Conservation (phyloP, 2,888 invertebrate genomes). For the Yponomeuta malinellus region DNA sequence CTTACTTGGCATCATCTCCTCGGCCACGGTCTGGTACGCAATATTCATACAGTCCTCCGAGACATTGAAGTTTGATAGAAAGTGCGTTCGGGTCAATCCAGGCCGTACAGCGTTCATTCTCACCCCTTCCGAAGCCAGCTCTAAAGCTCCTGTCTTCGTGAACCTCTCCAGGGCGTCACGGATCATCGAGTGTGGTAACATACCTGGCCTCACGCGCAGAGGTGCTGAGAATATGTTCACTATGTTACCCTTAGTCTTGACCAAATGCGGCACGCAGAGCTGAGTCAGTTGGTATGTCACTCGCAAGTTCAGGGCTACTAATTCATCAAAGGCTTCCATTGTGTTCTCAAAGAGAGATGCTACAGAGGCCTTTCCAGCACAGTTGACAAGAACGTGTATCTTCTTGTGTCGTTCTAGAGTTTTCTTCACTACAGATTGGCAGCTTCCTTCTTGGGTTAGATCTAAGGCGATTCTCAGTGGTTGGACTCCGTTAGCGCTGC, state of each 20-base stretch:
- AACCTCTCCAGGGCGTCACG: constrained; percentile 46
- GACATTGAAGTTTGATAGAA: constrained; percentile 43
- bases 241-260: constrained; percentile 44
- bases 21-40: constrained; percentile 36
- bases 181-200: constrained; percentile 42
- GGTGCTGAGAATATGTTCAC: constrained; percentile 47
- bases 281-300: constrained; percentile 50
- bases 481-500: constrained; percentile 31
- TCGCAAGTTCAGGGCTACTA: constrained; percentile 42
- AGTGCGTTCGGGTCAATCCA: constrained; percentile 47
- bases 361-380: constrained; percentile 42
- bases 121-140: constrained; percentile 45
- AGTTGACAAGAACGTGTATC: constrained; percentile 47
- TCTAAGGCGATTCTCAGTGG: constrained; percentile 44
- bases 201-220: constrained; percentile 41
- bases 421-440: constrained; percentile 41
- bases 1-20: constrained; percentile 34
- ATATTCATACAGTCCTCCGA: constrained; percentile 37
- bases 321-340: constrained; percentile 46
- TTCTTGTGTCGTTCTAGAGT: constrained; percentile 38
- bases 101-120: constrained; percentile 54
- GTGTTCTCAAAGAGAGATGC: constrained; percentile 44
- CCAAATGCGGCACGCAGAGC: constrained; percentile 40
- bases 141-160: constrained; percentile 43
- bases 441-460: constrained; percentile 38